Conservation (phyloP, 2,797 vertebrate species). For the Melanogrammus aeglefinus region DNA sequence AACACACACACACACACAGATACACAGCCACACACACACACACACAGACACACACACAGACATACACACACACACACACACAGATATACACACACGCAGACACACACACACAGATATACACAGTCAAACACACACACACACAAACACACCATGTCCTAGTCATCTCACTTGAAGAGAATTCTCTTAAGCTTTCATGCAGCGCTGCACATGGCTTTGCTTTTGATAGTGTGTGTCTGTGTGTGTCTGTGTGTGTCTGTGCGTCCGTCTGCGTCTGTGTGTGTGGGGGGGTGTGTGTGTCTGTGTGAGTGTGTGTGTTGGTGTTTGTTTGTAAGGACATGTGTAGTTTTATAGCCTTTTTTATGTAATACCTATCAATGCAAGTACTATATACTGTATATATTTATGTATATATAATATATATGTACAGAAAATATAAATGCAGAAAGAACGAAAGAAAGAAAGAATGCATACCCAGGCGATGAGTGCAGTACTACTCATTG, state of each 20-base stretch:
- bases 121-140: background rate
- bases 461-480: no score
- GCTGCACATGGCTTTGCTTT: conserved; percentile 18
- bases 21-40: conserved; percentile 29
- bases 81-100: background rate
- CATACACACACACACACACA: no score
- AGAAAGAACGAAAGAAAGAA: no score
- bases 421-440: background rate
- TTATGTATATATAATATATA: no score
- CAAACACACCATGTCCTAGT: conserved; percentile 49
- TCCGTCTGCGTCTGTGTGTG: background rate
- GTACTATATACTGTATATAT: background rate
- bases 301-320: conserved; percentile 24
- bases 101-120: conserved; percentile 12
- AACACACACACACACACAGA: background rate
- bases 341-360: background rate
- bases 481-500: no score
- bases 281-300: conserved; percentile 24
- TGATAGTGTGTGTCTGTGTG: conserved; percentile 3
- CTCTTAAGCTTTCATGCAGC: conserved; percentile 50
- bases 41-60: conserved; percentile 23
- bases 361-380: background rate
- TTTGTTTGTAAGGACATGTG: conserved; percentile 15
- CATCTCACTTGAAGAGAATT: conserved; percentile 61
- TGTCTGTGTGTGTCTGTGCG: conserved; percentile 24